Evolutionary conservation across 2,797 vertebrate genomes (phyloP), one percentile per base, ranked within the genome.

Genomic region (Sebastes diaconus): DNA sequence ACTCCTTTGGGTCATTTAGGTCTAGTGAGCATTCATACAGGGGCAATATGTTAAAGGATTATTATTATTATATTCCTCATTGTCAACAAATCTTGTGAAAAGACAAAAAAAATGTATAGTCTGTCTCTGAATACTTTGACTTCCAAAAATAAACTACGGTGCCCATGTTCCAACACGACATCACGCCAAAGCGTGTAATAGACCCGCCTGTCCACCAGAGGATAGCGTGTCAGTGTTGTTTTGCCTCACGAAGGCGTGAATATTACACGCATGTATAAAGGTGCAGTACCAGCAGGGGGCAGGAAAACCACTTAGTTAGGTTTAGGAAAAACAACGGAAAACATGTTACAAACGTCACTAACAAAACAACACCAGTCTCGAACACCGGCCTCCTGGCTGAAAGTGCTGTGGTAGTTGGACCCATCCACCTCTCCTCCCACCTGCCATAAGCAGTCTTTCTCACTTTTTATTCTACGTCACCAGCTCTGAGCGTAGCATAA

Each of bases 1-100:
- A 77, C 34, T 65, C 68, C 74, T 73, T 29, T 58, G 25, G 67
- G 74, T 27, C 22, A 59, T 73, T 77, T 59, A 67, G 32, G 27
- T 20, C 32, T 36, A 63, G 32, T 57, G 14, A 83, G 69, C 52
- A 58, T 57, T 79, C 42, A 77, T 27, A 80, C 29, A 50, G 27
- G 24, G 61, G 39, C 12, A 67, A 24, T 68, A 16, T 75, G 55
- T 72, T 50, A 60, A 59, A 72, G 65, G 30, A 50, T 32, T 16
- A 22, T 61, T 39, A 39, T 32, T 27, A 57, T 20, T 30, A 36
- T 68, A 29, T 29, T 29, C 30, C 29, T 22, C 7, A 7, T 13
- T 8, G 58, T 46, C 39, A 58, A 50, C 3, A 70, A 70, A 75
- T n/a, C 29, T 67, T 14, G 30, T 20, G 8, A 55, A 81, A 74